Base-by-base conservation (phyloP, 2,888 invertebrate species). In the Lordiphosa fenestrarum region DNA sequence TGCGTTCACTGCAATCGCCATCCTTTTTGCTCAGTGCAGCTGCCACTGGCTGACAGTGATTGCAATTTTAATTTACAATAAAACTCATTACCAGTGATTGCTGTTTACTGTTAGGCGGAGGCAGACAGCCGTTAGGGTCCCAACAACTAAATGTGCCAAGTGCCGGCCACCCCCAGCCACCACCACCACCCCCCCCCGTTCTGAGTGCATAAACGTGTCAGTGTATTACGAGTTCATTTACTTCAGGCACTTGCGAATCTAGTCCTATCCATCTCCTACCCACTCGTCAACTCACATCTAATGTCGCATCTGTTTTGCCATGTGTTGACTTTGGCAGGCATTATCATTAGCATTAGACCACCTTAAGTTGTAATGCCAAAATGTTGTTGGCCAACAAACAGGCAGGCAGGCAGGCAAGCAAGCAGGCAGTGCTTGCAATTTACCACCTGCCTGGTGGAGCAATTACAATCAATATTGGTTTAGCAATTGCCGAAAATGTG, bases 31-130 rank as follows among this genome's bases (percentile, higher is more conserved):
- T 50, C 51, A 55, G 47, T 54, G 39, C 62, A 66, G 67, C 41
- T 46, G 46, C 61, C 54, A 69, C 55, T 61, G 69, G 61, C 77
- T 77, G 77, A 83, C 77, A 83, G 73, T 83, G 77, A 77, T 77
- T 84, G 83, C 80, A 80, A 80, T 80, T 80, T 80, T 80, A 80
- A 80, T 80, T 80, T 84, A 82, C 84, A 82, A 84, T 84, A 82
- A 80, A 80, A 80, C 82, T 84, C 82, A 80, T 84, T 80, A 84
- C 84, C 80, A 84, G 80, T 84, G 80, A 80, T 80, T 80, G 83
- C 82, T 84, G 83, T 84, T 84, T 80, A 82, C 80, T 70, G 80
- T 77, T 77, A 84, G 78, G 64, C 68, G 52, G 67, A 38, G 36
- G 12, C 21, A 60, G 62, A 56, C 64, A 59, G 53, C 53, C 55